Conservation (phyloP, 2,113 vertebrate genomes). For the Antechinus stuartii region DNA sequence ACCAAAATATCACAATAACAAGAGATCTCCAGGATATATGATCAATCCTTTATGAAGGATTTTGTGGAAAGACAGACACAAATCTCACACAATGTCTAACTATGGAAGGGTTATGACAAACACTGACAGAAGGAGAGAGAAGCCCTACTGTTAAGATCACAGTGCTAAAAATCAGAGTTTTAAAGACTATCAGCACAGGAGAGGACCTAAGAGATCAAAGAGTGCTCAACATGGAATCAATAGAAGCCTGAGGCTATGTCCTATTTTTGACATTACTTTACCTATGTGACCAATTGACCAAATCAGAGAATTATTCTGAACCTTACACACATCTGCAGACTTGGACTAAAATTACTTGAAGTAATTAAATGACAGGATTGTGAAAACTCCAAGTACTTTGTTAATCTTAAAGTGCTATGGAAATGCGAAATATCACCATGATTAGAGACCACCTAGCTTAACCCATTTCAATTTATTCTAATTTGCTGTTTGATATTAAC, state of each 20-base stretch:
- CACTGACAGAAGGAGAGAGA: neutral
- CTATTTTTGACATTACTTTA: neutral
- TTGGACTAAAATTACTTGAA: neutral
- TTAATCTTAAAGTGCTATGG: neutral
- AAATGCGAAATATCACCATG: neutral
- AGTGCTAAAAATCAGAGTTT: neutral
- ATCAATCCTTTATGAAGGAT: neutral
- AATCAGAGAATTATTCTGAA: neutral
- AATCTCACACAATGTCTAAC: neutral
- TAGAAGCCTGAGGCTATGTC: neutral
- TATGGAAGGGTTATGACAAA: neutral
- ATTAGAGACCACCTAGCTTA: neutral
- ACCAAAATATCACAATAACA: neutral
- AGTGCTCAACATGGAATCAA: neutral
- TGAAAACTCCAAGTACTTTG: neutral
- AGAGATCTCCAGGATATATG: no score
- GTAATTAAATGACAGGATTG: neutral
- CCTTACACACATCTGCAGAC: neutral
- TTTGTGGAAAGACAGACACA: neutral
- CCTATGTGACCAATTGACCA: neutral
- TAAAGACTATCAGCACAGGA: neutral
- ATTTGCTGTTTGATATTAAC: constrained; percentile 34
- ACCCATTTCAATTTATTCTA: neutral
- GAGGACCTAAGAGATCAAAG: neutral
- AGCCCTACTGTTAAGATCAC: neutral